Percentiles rank a stretch among this genome's conserved stretches.
Conservation (phyloP, 2,797 vertebrate genomes). For the Capromys pilorides region DNA sequence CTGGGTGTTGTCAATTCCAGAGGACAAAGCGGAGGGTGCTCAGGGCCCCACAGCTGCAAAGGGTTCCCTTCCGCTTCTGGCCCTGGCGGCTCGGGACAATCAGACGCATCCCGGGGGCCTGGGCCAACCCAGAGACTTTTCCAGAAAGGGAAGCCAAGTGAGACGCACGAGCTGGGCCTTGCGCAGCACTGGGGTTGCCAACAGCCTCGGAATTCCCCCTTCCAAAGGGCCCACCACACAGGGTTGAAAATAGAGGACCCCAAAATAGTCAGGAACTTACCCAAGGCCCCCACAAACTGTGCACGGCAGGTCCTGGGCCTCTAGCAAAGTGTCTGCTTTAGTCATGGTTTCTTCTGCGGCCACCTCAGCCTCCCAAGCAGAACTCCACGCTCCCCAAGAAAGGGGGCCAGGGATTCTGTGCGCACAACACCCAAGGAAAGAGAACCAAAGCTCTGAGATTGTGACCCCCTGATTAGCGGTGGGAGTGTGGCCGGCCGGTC, state of each 20-base stretch:
- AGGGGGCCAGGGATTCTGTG: neutral
- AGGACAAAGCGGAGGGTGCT: slow-evolving; percentile 6
- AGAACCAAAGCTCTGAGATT: neutral
- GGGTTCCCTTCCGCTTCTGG: neutral
- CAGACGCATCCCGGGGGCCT: no score
- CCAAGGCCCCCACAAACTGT: neutral
- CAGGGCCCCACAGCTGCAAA: neutral
- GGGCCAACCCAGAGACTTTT: neutral
- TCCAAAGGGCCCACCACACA: neutral
- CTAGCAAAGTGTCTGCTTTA: fast-evolving
- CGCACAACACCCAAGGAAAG: neutral
- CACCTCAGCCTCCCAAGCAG: neutral
- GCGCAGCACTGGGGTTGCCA: fast-evolving
- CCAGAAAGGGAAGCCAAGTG: neutral
- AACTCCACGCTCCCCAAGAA: fast-evolving
- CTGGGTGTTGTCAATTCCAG: slow-evolving; percentile 33
- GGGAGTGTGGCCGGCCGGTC: neutral
- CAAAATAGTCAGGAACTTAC: neutral
- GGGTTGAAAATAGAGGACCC: neutral
- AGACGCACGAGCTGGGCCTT: neutral
- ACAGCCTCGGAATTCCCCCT: neutral
- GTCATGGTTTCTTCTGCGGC: neutral
- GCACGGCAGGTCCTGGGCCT: fast-evolving
- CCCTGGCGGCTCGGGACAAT: neutral
- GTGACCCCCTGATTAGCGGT: neutral